Percentiles rank a stretch among this genome's conserved stretches.
phyloP scores from a whole-genome alignment of 2,797 vertebrate genomes.

The Menidia menidia region DNA sequence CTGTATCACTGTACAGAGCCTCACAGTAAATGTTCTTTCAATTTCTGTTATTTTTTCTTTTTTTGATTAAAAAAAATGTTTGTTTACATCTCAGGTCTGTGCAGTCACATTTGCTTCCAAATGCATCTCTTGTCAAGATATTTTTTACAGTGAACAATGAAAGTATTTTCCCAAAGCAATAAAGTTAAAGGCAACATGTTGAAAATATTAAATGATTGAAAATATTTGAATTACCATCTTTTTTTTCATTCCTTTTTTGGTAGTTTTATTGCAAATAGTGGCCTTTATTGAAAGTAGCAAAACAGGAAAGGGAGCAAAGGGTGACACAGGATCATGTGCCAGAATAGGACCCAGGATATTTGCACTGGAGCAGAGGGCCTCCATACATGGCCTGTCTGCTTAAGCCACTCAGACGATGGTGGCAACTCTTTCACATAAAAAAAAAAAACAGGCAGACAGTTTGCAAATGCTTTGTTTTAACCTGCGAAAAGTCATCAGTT shows the following conservation, averaged over 20 bases:
- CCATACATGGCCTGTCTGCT: no score
- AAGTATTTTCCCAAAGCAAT: not conserved
- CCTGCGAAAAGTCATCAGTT: not conserved
- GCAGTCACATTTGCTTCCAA: constrained; percentile 9
- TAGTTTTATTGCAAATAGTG: no score
- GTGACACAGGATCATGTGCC: no score
- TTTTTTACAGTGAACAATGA: not conserved
- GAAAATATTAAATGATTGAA: not conserved
- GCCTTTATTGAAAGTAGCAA: no score
- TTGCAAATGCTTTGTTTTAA: not conserved
- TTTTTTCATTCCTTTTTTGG: no score
- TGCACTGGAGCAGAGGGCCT: no score
- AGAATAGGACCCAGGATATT: no score
- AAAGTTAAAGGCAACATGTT: not conserved
- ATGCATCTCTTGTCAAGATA: not conserved
- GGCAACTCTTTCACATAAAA: no score
- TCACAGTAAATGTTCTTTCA: no score
- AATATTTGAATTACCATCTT: not conserved
- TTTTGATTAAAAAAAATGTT: constrained; percentile 16
- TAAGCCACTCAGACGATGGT: no score
- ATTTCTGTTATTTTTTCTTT: not conserved
- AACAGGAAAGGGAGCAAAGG: no score
- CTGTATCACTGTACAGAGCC: not conserved
- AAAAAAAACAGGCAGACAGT: not conserved
- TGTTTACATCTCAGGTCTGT: constrained; percentile 60